phyloP scores from a whole-genome alignment of 2,888 invertebrate species.

The Mythimna albipuncta region DNA sequence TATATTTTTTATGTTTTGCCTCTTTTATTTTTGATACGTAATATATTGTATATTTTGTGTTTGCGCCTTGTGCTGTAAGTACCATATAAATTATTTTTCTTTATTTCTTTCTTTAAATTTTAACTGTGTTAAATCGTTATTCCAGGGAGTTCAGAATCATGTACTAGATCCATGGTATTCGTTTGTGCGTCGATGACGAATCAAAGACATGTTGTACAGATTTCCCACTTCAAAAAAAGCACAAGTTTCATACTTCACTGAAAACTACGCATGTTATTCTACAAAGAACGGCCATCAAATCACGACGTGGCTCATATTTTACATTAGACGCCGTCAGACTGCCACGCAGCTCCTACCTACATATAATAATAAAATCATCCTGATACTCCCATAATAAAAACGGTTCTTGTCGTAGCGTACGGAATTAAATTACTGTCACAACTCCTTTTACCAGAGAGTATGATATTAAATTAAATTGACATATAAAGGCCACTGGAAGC shows the following conservation, averaged over 20 bases:
- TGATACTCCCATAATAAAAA: constrained; percentile 61
- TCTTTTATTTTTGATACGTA: no score
- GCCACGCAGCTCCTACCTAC: constrained; percentile 36
- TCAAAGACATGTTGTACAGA: no score
- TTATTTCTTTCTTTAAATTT: no score
- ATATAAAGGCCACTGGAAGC: constrained; percentile 55
- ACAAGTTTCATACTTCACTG: background rate
- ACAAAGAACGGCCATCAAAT: constrained; percentile 34
- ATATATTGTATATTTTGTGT: no score
- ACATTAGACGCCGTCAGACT: constrained; percentile 29
- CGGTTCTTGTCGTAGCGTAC: constrained; percentile 52
- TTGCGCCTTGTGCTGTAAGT: no score
- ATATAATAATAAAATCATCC: constrained; percentile 56
- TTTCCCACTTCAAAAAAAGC: background rate
- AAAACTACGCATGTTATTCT: background rate
- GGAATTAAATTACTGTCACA: constrained; percentile 74
- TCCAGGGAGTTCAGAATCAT: no score
- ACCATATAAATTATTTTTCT: no score
- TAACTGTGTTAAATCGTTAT: no score
- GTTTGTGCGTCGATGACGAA: no score
- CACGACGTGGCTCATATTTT: constrained; percentile 38
- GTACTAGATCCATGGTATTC: no score
- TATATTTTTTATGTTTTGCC: no score
- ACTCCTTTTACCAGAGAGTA: constrained; percentile 65
- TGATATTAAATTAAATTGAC: constrained; percentile 71